Conservation (phyloP, 2,888 invertebrate species). For the Noctuana brunneofusca region DNA sequence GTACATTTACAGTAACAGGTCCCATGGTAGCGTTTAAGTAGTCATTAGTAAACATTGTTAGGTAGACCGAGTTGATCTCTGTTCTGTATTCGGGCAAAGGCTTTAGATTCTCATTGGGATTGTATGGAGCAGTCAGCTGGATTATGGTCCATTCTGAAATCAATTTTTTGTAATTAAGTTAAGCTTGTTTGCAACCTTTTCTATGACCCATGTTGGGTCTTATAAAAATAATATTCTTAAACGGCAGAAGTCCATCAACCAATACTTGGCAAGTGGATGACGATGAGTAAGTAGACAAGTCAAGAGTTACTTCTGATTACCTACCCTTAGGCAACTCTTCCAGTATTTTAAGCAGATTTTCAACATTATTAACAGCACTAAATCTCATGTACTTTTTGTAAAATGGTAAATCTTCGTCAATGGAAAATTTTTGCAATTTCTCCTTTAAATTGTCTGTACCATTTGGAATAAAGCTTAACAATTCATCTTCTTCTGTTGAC, state of each 20-base stretch:
- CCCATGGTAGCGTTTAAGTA: constrained; percentile 54
- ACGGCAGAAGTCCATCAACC: too few species aligned
- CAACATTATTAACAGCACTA: constrained; percentile 63
- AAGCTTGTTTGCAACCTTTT: too few species aligned
- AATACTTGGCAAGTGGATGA: too few species aligned
- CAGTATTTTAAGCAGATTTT: constrained; percentile 66
- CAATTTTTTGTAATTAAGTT: too few species aligned
- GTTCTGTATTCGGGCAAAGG: constrained; percentile 56
- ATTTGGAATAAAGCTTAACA: constrained; percentile 50
- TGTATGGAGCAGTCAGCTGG: constrained; percentile 81
- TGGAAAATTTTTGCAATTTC: constrained; percentile 48
- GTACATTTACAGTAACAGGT: constrained; percentile 66
- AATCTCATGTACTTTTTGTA: constrained; percentile 65
- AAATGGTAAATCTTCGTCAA: constrained; percentile 58
- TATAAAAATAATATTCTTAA: too few species aligned
- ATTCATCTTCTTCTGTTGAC: constrained; percentile 51
- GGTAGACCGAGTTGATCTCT: constrained; percentile 62
- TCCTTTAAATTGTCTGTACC: constrained; percentile 45
- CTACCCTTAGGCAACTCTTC: constrained; percentile 73
- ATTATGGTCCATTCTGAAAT: constrained; percentile 84
- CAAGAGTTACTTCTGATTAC: too few species aligned
- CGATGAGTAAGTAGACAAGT: too few species aligned
- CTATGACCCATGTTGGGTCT: too few species aligned
- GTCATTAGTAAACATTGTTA: constrained; percentile 68
- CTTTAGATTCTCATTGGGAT: constrained; percentile 72